A percentile compares a stretch with the other conserved stretches of the same genome.
Evolutionary conservation across 2,888 invertebrate species (phyloP).

Genomic region (Linnaemya vulpina): DNA sequence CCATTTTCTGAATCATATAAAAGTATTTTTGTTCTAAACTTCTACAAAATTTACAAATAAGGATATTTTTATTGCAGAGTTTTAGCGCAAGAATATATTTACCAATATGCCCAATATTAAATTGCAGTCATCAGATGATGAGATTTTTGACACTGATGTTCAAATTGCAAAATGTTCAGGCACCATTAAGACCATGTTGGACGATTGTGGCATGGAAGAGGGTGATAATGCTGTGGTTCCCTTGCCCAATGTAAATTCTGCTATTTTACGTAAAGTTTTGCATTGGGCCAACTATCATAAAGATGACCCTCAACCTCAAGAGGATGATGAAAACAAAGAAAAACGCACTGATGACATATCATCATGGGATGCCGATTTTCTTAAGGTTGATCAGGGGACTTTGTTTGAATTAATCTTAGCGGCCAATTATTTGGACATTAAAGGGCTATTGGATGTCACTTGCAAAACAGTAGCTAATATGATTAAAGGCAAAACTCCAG

Average conservation of each 20-base stretch:
- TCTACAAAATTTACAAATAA: background rate
- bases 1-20: slow-evolving; percentile 55
- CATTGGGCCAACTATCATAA: slow-evolving; percentile 97
- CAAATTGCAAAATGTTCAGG: slow-evolving; percentile 99
- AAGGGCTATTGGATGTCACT: slow-evolving; percentile 97
- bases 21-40: slow-evolving; percentile 18
- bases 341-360: slow-evolving; percentile 99
- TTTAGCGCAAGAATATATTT: background rate
- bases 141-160: slow-evolving; percentile 97
- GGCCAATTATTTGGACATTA: slow-evolving; percentile 98
- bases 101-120: slow-evolving; percentile 95
- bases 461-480: slow-evolving; percentile 99
- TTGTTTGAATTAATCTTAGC: slow-evolving; percentile 98
- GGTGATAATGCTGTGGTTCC: slow-evolving; percentile 98
- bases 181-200: slow-evolving; percentile 99
- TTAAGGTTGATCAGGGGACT: slow-evolving; percentile 99
- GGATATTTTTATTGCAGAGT: slow-evolving; percentile 59
- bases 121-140: slow-evolving; percentile 96
- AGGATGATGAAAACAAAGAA: slow-evolving; percentile 98
- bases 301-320: slow-evolving; percentile 97
- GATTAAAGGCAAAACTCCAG: slow-evolving; percentile 99
- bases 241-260: slow-evolving; percentile 97
- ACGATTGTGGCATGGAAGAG: slow-evolving; percentile 94
- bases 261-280: slow-evolving; percentile 96
- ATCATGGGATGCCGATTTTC: slow-evolving; percentile 99